Evolutionary conservation across 2,797 vertebrate species (phyloP), one percentile per base, ranked within the genome.

Genomic region (Ctenosaura bakeri): DNA sequence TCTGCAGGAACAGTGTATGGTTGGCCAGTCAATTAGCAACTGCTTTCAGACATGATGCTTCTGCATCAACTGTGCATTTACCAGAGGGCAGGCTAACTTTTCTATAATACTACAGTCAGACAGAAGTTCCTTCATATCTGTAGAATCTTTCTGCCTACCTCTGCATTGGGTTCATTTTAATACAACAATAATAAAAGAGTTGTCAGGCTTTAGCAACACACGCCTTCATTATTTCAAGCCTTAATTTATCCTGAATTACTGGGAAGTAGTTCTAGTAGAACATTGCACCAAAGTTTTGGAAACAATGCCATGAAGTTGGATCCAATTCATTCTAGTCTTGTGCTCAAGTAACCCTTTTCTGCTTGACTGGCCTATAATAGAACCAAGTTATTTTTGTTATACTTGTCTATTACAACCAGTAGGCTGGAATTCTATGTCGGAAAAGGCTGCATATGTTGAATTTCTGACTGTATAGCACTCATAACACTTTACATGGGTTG

Each of bases 211-310:
- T n/a, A 26, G 18, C 32, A 24, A 29, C 64, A 24, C 6, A 74
- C 4, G 7, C 38, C 12, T 32, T 88, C n/a, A 78, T 62, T 29
- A 7, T 38, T 87, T 32, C 2, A 9, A 87, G 24, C 24, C 56
- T 86, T 86, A 86, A 86, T 86, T 86, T 24, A 18, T 77, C 38
- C 59, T 77, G 52, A 54, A 62, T 77, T 66, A 50, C 32, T 77
- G 20, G 50, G 50, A 62, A 77, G 13, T 66, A 35, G 71, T 77
- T 89, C 29, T 32, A 52, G 26, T n/a, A 85, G 42, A 77, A 18
- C 29, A 46, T 59, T 29, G 18, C 52, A 4, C 3, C 5, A 4
- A 32, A 35, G 54, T 35, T 62, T n/a, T 14, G 8, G 13, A 64
- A 22, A 56, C 24, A 69, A 42, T 46, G 50, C 35, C 32, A 73